Evolutionary conservation across 2,797 vertebrate genomes (phyloP).

Genomic region (Tachyglossus aculeatus): DNA sequence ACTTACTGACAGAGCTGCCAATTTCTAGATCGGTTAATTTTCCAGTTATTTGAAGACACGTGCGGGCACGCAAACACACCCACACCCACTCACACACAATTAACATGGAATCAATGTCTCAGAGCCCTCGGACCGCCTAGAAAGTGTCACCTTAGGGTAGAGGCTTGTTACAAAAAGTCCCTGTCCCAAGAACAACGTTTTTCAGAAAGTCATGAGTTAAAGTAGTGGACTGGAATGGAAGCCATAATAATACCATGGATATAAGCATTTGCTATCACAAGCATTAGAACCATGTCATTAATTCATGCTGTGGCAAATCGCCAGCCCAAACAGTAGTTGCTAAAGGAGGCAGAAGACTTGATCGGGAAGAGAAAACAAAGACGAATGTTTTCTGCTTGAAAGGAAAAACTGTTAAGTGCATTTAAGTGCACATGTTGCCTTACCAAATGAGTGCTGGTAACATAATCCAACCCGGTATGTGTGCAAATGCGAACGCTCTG

Average conservation of each 20-base stretch:
- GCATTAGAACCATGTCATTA: constrained; percentile 8
- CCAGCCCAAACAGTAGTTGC: constrained; percentile 56
- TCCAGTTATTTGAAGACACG: too few species aligned
- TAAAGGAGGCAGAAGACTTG: constrained; percentile 58
- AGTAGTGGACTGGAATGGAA: constrained; percentile 44
- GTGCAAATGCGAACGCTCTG: constrained; percentile 47
- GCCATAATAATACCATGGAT: constrained; percentile 36
- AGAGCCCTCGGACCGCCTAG: constrained; percentile 4
- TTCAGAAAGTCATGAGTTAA: constrained; percentile 46
- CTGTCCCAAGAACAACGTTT: constrained; percentile 21
- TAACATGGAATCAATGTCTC: too few species aligned
- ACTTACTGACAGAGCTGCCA: too few species aligned
- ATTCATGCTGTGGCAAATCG: constrained; percentile 39
- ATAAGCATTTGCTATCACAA: constrained; percentile 43
- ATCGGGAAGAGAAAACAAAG: constrained; percentile 56
- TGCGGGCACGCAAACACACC: too few species aligned
- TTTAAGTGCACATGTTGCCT: constrained; percentile 49
- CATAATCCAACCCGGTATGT: constrained; percentile 28
- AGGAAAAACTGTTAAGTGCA: constrained; percentile 63
- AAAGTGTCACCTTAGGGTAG: constrained; percentile 12
- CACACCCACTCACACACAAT: too few species aligned
- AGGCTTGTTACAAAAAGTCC: constrained; percentile 33
- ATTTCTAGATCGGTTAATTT: too few species aligned
- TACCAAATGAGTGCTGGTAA: constrained; percentile 41
- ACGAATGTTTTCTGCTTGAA: constrained; percentile 53